Evolutionary conservation across 2,888 invertebrate species (phyloP), one percentile per base, ranked within the genome.

Genomic region (Ochropleura plecta): DNA sequence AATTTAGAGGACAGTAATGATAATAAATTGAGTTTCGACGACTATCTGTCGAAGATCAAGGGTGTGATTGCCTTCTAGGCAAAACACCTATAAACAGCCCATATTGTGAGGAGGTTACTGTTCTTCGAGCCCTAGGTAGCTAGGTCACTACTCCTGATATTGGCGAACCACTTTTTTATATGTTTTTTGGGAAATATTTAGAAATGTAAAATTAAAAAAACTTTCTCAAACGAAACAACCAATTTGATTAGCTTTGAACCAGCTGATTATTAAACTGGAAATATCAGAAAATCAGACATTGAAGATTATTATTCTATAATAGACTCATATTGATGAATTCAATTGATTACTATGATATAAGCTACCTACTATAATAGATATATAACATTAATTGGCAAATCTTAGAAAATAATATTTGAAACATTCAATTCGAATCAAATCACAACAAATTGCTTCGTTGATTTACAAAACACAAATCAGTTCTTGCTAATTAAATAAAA

Each of bases 321-420:
- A 59, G 48, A 60, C 30, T 30, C 30, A 30, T 53, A 51, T 76
- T 67, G 44, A 65, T 53, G n/a, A 78, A 40, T 9, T 44, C 14
- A 66, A 51, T 66, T 46, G 3, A 59, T 51, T 0, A 59, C n/a
- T n/a, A 1, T 30, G 3, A 30, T 30, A 30, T 30, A 30, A 30
- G 30, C 30, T 30, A 30, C 30, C 30, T 30, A 30, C 30, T 30
- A 3, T 30, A 30, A 18, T 0, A 42, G 78, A 42, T 48, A 42
- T 48, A 49, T 9, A 1, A 40, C 49, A 51, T 46, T 53, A 51
- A 59, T 78, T 70, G 59, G 57, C 64, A 59, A 16, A 14, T 20
- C 12, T 9, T 53, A 16, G 46, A 40, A 59, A 78, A 18, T 10
- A 3, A 20, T 51, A 0, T 48, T 53, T 30, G 9, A 18, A 69